These are phyloP conservation scores for Antheraea assamensis DNA, from an alignment of 2,888 invertebrate genomes.

Conservation along the genomic window DNA sequence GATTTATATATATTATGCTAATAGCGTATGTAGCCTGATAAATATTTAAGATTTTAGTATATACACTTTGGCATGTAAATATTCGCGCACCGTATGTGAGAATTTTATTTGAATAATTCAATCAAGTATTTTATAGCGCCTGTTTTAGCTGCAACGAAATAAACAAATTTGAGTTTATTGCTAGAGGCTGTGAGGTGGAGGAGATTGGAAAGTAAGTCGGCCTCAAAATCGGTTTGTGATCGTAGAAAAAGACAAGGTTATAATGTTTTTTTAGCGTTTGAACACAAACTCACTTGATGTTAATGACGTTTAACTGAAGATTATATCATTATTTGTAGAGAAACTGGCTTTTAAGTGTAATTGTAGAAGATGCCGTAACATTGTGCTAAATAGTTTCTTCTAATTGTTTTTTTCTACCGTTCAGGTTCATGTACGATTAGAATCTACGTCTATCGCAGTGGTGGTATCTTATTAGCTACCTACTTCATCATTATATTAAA, in stretches of 20 bases:
- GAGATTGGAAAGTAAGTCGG: not conserved
- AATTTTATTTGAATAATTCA: conserved; percentile 1
- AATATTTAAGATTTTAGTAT: not conserved
- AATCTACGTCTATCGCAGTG: too few relatives aligned
- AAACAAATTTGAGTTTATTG: not conserved
- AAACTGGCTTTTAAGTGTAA: too few relatives aligned
- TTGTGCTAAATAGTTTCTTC: too few relatives aligned
- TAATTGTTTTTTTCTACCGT: too few relatives aligned
- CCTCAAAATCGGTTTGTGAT: conserved; percentile 2
- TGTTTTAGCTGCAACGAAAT: not conserved
- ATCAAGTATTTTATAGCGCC: not conserved
- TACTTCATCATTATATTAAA: too few relatives aligned
- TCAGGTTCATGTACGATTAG: too few relatives aligned
- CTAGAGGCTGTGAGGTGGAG: not conserved
- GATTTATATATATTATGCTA: conserved; percentile 8
- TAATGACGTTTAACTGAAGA: not conserved
- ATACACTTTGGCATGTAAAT: not conserved
- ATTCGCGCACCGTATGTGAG: not conserved
- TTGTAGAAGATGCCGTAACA: too few relatives aligned
- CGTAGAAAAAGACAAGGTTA: not conserved
- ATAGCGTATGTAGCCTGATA: not conserved
- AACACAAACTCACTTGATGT: not conserved
- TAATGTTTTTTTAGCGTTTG: not conserved
- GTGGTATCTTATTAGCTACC: too few relatives aligned
- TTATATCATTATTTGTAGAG: too few relatives aligned